These are phyloP conservation scores for Mayetiola destructor DNA, from an alignment of 2,888 invertebrate genomes.

Conservation along the genomic window DNA sequence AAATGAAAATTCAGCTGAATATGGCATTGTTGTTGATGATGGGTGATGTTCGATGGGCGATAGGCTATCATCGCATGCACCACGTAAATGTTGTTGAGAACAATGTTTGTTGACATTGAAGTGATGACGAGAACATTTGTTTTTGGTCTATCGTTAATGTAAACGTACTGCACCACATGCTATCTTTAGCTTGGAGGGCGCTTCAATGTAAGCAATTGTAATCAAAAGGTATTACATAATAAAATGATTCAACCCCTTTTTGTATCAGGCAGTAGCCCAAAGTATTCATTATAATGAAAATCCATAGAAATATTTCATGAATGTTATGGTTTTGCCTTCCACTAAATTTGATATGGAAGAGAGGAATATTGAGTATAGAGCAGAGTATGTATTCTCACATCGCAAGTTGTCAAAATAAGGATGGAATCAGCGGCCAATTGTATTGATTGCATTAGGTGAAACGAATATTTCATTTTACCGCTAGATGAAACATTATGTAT, in stretches of 20 bases:
- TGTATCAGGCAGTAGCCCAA: neutral
- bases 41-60: too few relatives aligned
- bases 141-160: constrained; percentile 3
- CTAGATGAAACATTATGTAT: neutral
- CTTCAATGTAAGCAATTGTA: too few relatives aligned
- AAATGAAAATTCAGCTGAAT: constrained; percentile 5
- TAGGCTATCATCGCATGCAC: neutral
- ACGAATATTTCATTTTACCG: constrained; percentile 2
- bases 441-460: constrained; percentile 12
- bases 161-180: constrained; percentile 2
- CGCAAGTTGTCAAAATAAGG: neutral
- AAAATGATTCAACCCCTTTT: constrained; percentile 10
- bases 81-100: too few relatives aligned
- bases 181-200: neutral
- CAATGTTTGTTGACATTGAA: neutral
- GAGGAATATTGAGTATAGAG: too few relatives aligned
- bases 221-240: constrained; percentile 10
- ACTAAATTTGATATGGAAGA: too few relatives aligned
- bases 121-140: constrained; percentile 15
- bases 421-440: constrained; percentile 9
- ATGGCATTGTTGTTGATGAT: neutral
- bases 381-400: neutral
- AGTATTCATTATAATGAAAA: constrained; percentile 1
- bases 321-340: neutral
- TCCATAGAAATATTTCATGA: neutral